Conservation (phyloP, 1,140 invertebrate genomes). For the Lepidurus apus region DNA sequence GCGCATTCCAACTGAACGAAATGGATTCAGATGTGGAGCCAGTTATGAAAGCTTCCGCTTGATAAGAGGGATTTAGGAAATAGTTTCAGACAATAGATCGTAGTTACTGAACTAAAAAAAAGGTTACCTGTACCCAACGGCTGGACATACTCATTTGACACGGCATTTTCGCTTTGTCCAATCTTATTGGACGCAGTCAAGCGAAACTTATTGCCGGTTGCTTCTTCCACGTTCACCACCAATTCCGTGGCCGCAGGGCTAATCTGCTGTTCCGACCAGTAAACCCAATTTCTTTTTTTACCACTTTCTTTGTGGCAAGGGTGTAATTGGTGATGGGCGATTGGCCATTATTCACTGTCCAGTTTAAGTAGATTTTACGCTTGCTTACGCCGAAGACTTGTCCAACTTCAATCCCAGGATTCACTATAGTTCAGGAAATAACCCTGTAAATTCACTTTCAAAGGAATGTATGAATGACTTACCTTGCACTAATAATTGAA, state of each 20-base stretch:
- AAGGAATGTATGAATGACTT: too few species aligned
- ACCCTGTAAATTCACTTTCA: too few species aligned
- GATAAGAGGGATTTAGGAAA: constrained; percentile 62
- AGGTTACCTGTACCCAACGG: constrained; percentile 36
- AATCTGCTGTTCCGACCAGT: constrained; percentile 2
- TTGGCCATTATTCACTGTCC: constrained; percentile 73
- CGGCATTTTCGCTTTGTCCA: constrained; percentile 38
- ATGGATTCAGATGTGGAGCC: constrained; percentile 69
- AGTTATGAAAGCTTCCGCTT: constrained; percentile 68
- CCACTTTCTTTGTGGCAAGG: constrained; percentile 46
- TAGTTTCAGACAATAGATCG: constrained; percentile 11
- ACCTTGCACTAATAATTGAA: too few species aligned
- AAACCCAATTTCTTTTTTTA: constrained; percentile 19
- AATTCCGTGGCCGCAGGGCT: too few species aligned
- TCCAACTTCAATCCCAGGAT: constrained; percentile 64
- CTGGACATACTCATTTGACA: constrained; percentile 35
- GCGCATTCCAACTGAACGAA: constrained; percentile 67
- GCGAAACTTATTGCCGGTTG: constrained; percentile 37
- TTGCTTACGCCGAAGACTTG: constrained; percentile 67
- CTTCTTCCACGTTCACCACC: too few species aligned
- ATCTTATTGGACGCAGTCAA: constrained; percentile 44
- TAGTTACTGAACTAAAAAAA: constrained; percentile 26
- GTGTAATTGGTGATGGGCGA: constrained; percentile 60
- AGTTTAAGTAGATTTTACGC: constrained; percentile 69
- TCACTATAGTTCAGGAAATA: constrained; percentile 50